A percentile compares a stretch with the other conserved stretches of the same genome.
phyloP scores from a whole-genome alignment of 2,888 invertebrate genomes.

The Latheticus oryzae region DNA sequence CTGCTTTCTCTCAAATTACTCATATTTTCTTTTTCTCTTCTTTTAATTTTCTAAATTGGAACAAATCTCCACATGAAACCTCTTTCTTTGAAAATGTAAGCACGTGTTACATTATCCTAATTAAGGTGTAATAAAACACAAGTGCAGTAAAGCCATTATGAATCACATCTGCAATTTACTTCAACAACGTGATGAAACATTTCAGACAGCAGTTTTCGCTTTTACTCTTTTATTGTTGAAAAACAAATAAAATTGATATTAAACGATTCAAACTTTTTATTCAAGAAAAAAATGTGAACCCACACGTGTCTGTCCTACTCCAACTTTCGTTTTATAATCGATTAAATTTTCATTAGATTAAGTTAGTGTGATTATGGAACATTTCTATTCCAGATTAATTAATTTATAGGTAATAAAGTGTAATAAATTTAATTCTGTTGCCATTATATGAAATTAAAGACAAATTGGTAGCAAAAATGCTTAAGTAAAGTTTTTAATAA shows the following conservation, averaged over 20 bases:
- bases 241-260: conserved; percentile 17
- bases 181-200: conserved; percentile 35
- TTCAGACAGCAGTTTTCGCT: conserved; percentile 20
- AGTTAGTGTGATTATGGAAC: conserved; percentile 7
- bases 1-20: no score
- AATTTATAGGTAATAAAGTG: conserved; percentile 9
- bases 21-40: no score
- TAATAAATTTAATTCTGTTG: conserved; percentile 10
- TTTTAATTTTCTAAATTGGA: no score
- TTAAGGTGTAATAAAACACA: conserved; percentile 18
- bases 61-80: no score
- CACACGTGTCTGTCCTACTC: no score
- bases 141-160: conserved; percentile 24
- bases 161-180: conserved; percentile 29
- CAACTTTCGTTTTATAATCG: conserved; percentile 8
- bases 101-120: conserved; percentile 24
- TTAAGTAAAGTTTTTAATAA: conserved; percentile 7
- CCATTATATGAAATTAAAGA: conserved; percentile 2
- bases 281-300: no score
- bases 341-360: conserved; percentile 14
- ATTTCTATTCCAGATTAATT: conserved; percentile 22
- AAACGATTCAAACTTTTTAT: no score
- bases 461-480: neutral
- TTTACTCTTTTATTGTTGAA: conserved; percentile 31
- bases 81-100: no score